Evolutionary conservation across 2,113 vertebrate genomes (phyloP).

Genomic region (Anseranas semipalmata): DNA sequence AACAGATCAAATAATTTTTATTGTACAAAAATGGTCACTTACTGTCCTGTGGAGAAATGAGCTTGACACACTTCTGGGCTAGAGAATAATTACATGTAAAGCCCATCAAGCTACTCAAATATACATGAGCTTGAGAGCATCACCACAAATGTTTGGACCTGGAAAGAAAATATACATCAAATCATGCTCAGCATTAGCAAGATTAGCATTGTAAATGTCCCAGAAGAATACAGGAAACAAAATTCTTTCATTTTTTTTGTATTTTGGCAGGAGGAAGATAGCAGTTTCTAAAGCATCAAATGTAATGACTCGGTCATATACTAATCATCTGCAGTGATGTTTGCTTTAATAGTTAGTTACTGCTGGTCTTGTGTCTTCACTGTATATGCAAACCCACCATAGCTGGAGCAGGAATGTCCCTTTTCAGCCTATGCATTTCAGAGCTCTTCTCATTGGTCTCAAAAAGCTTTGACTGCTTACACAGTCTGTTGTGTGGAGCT

Average conservation of each 20-base stretch:
- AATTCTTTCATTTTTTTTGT: neutral
- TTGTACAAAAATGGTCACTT: neutral
- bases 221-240: neutral
- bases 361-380: neutral
- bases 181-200: neutral
- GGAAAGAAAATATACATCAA: neutral
- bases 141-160: neutral
- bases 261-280: neutral
- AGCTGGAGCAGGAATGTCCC: neutral
- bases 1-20: neutral
- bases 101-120: neutral
- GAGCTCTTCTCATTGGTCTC: neutral
- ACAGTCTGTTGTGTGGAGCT: neutral
- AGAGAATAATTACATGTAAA: neutral
- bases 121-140: neutral
- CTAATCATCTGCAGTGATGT: neutral
- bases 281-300: neutral
- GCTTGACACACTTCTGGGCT: neutral
- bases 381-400: no score
- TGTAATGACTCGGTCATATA: fast-evolving
- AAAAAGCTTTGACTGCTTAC: neutral
- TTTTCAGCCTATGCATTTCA: neutral
- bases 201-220: neutral
- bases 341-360: neutral
- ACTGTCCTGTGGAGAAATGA: neutral